Evolutionary conservation across 2,113 vertebrate genomes (phyloP).

Genomic region (Phylloscopus trochilus): DNA sequence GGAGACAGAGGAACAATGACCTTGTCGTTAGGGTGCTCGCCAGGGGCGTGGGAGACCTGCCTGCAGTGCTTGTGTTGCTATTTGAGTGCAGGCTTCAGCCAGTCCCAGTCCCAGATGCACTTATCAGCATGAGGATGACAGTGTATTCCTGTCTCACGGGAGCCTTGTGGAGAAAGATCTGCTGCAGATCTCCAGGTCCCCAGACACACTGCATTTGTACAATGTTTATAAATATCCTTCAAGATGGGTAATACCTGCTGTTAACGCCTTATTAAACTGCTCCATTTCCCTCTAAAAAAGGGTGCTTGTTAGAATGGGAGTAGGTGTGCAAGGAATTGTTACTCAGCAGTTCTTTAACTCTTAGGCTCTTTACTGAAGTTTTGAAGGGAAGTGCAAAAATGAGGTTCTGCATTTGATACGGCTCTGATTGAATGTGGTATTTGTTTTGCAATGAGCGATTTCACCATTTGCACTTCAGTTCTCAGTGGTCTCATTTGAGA

Average conservation of each 20-base stretch:
- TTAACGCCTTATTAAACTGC: background rate
- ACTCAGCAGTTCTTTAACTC: background rate
- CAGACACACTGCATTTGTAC: background rate
- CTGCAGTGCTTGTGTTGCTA: slow-evolving; percentile 6
- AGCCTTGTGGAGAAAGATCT: background rate
- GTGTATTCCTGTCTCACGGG: background rate
- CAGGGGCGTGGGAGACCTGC: slow-evolving; percentile 57
- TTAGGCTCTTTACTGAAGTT: background rate
- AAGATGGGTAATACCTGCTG: background rate
- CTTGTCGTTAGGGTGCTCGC: slow-evolving; percentile 20
- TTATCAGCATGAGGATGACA: slow-evolving; percentile 7
- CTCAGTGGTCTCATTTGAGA: background rate
- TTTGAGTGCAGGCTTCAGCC: background rate
- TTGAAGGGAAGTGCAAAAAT: background rate
- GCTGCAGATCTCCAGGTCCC: background rate
- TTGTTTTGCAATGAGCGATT: background rate
- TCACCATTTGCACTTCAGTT: background rate
- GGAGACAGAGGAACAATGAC: slow-evolving; percentile 42
- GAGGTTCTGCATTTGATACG: background rate
- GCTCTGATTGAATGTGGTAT: background rate
- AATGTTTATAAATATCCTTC: background rate
- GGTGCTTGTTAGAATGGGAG: background rate
- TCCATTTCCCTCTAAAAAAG: background rate
- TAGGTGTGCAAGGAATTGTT: background rate
- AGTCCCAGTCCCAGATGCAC: slow-evolving; percentile 22